Percentiles rank a stretch among this genome's conserved stretches.
phyloP scores from a whole-genome alignment of 2,888 invertebrate species.

The Agrochola litura region DNA sequence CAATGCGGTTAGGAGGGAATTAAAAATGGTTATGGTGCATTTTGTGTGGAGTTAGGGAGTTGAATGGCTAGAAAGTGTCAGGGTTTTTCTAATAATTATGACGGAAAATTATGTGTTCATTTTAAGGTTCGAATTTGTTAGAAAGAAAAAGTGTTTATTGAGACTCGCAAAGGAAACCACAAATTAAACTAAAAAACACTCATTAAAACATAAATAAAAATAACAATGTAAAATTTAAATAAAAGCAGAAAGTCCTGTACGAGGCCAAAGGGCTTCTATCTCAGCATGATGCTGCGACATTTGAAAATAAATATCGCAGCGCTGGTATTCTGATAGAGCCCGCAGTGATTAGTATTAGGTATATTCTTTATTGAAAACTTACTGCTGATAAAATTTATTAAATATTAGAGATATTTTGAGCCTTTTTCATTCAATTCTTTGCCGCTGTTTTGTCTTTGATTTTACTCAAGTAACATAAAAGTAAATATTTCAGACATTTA shows the following conservation, averaged over 20 bases:
- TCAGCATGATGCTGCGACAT: too few species aligned
- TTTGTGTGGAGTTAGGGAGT: not conserved
- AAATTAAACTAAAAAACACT: too few species aligned
- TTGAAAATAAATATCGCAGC: too few species aligned
- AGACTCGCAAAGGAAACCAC: too few species aligned
- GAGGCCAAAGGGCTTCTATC: too few species aligned
- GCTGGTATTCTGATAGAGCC: too few species aligned
- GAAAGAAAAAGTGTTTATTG: too few species aligned
- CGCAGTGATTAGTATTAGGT: too few species aligned
- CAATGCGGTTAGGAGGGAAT: constrained; percentile 54
- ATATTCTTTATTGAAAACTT: not conserved
- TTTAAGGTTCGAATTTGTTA: not conserved
- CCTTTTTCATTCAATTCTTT: not conserved
- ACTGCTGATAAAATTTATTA: not conserved
- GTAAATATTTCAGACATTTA: not conserved
- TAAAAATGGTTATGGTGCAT: constrained; percentile 19
- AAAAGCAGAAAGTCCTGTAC: too few species aligned
- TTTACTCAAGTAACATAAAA: not conserved
- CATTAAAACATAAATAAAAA: too few species aligned
- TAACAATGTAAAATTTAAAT: too few species aligned
- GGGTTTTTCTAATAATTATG: not conserved
- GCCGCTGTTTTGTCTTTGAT: not conserved
- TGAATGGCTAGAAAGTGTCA: not conserved
- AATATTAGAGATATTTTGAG: not conserved
- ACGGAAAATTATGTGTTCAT: not conserved